These are phyloP conservation scores for Sterrhoptilus dennistouni DNA, from an alignment of 2,113 vertebrate genomes.

Conservation along the genomic window DNA sequence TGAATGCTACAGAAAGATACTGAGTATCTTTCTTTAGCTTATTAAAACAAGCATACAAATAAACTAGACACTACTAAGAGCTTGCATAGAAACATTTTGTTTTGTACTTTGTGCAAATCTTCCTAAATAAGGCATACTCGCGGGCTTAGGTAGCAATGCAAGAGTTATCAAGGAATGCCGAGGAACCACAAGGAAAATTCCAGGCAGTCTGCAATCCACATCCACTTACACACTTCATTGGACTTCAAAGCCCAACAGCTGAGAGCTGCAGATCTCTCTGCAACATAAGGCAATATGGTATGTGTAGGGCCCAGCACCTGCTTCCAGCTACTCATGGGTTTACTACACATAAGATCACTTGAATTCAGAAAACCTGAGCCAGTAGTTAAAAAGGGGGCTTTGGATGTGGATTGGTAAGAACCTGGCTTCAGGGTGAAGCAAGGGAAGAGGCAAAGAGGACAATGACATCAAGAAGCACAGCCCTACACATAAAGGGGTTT, in stretches of 20 bases:
- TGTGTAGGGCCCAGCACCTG: slow-evolving; percentile 30
- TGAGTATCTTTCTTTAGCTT: slow-evolving; percentile 35
- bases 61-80: slow-evolving; percentile 12
- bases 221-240: slow-evolving; percentile 23
- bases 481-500: not conserved
- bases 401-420: not conserved
- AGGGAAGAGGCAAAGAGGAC: not conserved
- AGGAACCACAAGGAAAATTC: slow-evolving; percentile 45
- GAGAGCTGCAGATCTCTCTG: not conserved
- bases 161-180: not conserved
- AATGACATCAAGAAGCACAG: not conserved
- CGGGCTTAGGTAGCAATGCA: slow-evolving; percentile 22
- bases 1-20: slow-evolving; percentile 15
- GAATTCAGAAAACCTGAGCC: slow-evolving; percentile 21
- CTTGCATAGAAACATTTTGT: slow-evolving; percentile 65
- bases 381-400: not conserved
- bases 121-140: slow-evolving; percentile 68
- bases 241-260: slow-evolving; percentile 54
- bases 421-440: not conserved
- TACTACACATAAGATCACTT: slow-evolving; percentile 1
- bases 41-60: slow-evolving; percentile 40
- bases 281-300: slow-evolving; percentile 64
- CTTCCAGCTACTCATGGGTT: slow-evolving; percentile 3
- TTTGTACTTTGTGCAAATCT: slow-evolving; percentile 72
- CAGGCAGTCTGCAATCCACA: slow-evolving; percentile 44